Base-by-base conservation (phyloP, 2,888 invertebrate genomes). In the Athetis lepigone region DNA sequence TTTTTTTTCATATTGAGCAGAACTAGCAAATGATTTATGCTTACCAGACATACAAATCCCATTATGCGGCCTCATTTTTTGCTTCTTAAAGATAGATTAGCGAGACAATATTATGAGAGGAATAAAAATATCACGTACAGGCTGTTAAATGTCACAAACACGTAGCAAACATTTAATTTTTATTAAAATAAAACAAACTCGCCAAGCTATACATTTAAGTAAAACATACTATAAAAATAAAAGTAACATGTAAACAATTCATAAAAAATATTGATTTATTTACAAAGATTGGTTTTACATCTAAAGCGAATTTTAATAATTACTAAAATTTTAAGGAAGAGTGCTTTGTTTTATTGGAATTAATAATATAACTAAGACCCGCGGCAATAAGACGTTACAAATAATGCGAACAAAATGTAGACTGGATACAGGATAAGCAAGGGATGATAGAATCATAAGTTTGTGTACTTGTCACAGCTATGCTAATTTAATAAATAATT, bases 151-250 rank as follows among this genome's bases (percentile, higher is more conserved):
- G 72, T 78, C 69, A 77, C 74, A 75, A 84, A 80, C 74, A 77
- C 56, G 69, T 72, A 82, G 78, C 79, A 82, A 80, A 79, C 74
- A 63, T 78, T 83, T 71, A 62, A 54, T 70, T 69, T 46, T 79
- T 79, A 66, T 71, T 68, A 68, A 70, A 79, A 82, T 81, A 84
- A 84, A 87, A 86, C 82, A 85, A 83, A 84, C 81, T 85, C 81
- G 68, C 82, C 88, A 90, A 91, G 87, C 87, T 89, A 87, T 90
- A 92, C 88, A 91, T 86, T 84, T 80, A 76, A 88, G 89, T 91
- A 92, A 93, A 92, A 85, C 84, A 90, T 89, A 91, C 87, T 89
- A 91, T 88, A 90, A 88, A 90, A 91, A 90, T 88, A 88, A 89
- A 87, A 85, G 82, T 85, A 85, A 88, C 84, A 84, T 88, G 86